Evolutionary conservation across 2,797 vertebrate species (phyloP), one percentile per base, ranked within the genome.

Genomic region (Lepilemur septentrionalis): DNA sequence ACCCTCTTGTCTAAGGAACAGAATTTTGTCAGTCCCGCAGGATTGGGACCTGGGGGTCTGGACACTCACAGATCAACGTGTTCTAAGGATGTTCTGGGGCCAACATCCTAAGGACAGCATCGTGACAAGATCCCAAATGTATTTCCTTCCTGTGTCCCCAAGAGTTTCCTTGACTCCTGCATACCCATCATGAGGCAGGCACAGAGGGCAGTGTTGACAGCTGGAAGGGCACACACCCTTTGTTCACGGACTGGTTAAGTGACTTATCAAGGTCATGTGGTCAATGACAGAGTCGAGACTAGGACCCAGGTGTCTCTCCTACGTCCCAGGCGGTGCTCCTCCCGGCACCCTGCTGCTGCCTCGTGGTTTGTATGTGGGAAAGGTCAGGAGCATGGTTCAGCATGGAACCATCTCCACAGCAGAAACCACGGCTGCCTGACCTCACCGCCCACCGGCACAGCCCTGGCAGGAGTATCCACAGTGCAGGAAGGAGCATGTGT

Each of bases 81-180:
- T 35, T 65, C 81, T 48, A 73, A 81, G 12, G 88, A 5, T 17
- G 32, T 43, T 23, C 30, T 0, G 25, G n/a, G 48, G 41, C 61
- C 43, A 35, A 15, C 50, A 43, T n/a, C 35, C 67, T 78, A 79
- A 35, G 93, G 80, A 63, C 13, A 69, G 46, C 43, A 43, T 57
- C 23, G 43, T n/a, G n/a, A 43, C 30, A 55, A 88, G 67, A 48
- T 81, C 61, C 73, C 63, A 78, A 87, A 88, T n/a, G 7, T 28
- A 46, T 55, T 82, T 92, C 73, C 80, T 81, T 76, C 38, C 55
- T 23, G 1, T 3, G 63, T 78, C 70, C 63, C 76, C 76, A 4
- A 4, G 11, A 32, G 23, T 46, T 23, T 88, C 84, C 89, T 41
- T 1, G 20, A 59, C 0, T 32, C 3, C 23, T 67, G 63, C 63